Base-by-base conservation (phyloP, 2,888 invertebrate genomes). In the Temnothorax unifasciatus region DNA sequence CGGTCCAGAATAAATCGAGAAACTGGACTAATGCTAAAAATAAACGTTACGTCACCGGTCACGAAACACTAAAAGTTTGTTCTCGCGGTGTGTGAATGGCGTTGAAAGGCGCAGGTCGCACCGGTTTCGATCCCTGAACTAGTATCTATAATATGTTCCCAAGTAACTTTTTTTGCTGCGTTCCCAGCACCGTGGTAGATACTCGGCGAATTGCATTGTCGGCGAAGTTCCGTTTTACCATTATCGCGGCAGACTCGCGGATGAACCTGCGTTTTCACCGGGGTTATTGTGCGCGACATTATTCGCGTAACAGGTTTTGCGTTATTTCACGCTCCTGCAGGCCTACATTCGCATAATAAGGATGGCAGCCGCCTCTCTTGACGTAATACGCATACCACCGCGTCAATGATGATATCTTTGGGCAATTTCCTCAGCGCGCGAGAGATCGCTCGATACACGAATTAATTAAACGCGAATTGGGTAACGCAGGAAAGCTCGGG, bases 231-330 rank as follows among this genome's bases (percentile, higher is more conserved):
- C 57, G 73, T 57, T 57, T 57, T 21, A 54, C 38, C 38, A 54
- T 54, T 38, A 25, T 34, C 57, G 74, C 61, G 61, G 74, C n/a
- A 25, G 57, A 50, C 18, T 79, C 54, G 21, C 74, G 82, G 75
- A 84, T 86, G 88, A 86, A 79, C 79, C 77, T 73, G 88, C 88
- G 41, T 81, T 84, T 88, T 86, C 88, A 29, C 38, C 34, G 63
- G 18, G 54, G 52, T 76, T 54, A 41, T 75, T 29, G 71, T 50
- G 59, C 66, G 50, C 84, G 71, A 79, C 52, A 82, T 50, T 64
- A 74, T 63, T 59, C 64, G 77, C 68, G 85, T 83, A 88, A 88
- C 88, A 88, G 85, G 83, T 84, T 77, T 82, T 34, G 38, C 69
- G 54, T 66, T 79, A 83, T 83, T 79, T 75, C 41, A 74, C 85